These are phyloP conservation scores for Lepilemur septentrionalis DNA, from an alignment of 2,797 vertebrate genomes.

Conservation along the genomic window DNA sequence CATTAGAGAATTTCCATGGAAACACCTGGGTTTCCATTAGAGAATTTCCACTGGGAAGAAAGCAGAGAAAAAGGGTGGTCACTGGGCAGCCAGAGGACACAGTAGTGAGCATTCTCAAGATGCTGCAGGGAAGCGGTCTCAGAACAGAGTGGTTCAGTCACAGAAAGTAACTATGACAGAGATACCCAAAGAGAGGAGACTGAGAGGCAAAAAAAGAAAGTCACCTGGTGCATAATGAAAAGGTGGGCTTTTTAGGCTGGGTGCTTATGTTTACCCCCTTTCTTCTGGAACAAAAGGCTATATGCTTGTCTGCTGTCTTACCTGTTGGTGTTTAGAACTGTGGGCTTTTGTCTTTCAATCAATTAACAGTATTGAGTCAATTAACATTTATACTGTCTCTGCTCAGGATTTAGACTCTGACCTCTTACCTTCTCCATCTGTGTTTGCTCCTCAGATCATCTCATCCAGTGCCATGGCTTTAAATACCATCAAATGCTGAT, in stretches of 20 bases:
- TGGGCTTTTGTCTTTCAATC: background rate
- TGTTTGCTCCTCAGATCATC: background rate
- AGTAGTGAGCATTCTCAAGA: background rate
- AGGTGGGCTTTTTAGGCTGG: background rate
- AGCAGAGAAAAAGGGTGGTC: background rate
- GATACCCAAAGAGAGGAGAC: background rate
- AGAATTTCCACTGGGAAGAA: background rate
- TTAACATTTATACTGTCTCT: background rate
- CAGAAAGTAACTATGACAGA: background rate
- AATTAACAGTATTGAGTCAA: background rate
- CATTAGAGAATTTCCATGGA: background rate
- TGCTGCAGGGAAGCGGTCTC: background rate
- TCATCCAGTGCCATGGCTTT: background rate
- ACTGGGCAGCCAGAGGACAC: background rate
- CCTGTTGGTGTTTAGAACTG: background rate
- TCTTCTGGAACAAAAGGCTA: background rate
- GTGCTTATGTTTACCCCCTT: background rate
- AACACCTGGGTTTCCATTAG: too few relatives aligned
- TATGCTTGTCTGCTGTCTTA: background rate
- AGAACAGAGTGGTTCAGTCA: background rate
- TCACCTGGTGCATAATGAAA: background rate
- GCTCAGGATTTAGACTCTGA: background rate
- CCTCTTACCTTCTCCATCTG: background rate
- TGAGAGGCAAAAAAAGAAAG: background rate
- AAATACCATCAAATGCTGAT: background rate